Conservation (phyloP, 2,888 invertebrate genomes). For the Hypomecis punctinalis region DNA sequence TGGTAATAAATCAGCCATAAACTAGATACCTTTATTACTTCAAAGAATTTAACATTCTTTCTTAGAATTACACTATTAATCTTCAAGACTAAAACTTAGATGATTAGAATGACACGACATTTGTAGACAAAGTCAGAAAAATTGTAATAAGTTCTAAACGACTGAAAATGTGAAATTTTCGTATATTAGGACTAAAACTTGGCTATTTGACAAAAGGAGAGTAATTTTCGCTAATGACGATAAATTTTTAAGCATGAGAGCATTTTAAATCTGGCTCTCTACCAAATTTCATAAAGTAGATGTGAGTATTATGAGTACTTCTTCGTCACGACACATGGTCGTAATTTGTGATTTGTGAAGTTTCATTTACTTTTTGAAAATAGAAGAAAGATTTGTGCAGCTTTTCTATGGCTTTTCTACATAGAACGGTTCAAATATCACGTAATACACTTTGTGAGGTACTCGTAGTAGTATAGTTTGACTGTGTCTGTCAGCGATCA, state of each 20-base stretch:
- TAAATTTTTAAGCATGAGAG: conserved; percentile 22
- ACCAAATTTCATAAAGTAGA: conserved; percentile 21
- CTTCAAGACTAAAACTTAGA: conserved; percentile 4
- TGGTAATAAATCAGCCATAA: background rate
- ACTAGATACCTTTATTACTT: background rate
- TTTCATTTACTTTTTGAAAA: no score
- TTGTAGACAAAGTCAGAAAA: background rate
- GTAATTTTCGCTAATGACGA: conserved; percentile 24
- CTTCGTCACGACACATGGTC: background rate
- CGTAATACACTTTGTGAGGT: no score
- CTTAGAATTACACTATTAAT: conserved; percentile 6
- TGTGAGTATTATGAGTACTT: background rate
- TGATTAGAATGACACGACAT: conserved; percentile 9
- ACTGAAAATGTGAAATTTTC: conserved; percentile 3
- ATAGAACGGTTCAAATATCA: no score
- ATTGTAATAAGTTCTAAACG: background rate
- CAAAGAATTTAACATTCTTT: background rate
- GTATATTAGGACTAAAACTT: conserved; percentile 10
- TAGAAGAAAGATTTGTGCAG: no score
- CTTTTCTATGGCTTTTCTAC: no score
- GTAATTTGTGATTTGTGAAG: background rate
- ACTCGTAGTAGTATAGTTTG: no score
- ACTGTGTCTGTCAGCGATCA: no score
- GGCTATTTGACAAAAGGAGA: conserved; percentile 24
- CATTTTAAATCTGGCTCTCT: conserved; percentile 20